A percentile compares a stretch with the other conserved stretches of the same genome.
phyloP scores from a whole-genome alignment of 1,140 invertebrate species.

The Wiebesia pumilae region DNA sequence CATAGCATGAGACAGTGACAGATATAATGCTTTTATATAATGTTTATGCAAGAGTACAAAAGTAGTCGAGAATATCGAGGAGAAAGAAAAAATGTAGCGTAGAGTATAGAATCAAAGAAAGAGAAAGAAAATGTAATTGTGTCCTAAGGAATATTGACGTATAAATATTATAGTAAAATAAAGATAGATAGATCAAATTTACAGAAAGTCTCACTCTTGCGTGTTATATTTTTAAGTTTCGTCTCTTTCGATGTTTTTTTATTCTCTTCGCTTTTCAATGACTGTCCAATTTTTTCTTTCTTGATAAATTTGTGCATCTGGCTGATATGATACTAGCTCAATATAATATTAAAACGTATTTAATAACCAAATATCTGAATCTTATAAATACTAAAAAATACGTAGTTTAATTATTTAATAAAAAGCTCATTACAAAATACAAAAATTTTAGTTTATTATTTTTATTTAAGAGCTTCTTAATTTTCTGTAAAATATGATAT shows the following conservation, averaged over 20 bases:
- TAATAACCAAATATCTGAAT: neutral
- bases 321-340: neutral
- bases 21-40: constrained; percentile 34
- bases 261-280: neutral
- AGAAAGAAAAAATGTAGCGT: neutral
- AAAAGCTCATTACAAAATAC: too few relatives aligned
- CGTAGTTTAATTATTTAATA: too few relatives aligned
- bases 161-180: neutral
- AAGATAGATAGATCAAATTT: neutral
- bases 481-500: too few relatives aligned
- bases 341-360: neutral
- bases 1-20: constrained; percentile 36
- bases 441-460: too few relatives aligned
- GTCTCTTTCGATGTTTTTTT: constrained; percentile 7
- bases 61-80: neutral
- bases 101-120: constrained; percentile 13
- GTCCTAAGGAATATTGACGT: neutral
- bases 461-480: too few relatives aligned
- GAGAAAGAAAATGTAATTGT: neutral
- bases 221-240: neutral
- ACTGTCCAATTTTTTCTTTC: neutral
- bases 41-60: constrained; percentile 23
- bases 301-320: neutral
- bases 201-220: too few relatives aligned
- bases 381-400: too few relatives aligned